A percentile compares a stretch with the other conserved stretches of the same genome.
These are phyloP conservation scores for Leucosticte australis DNA, from an alignment of 2,113 vertebrate species.

Conservation along the genomic window DNA sequence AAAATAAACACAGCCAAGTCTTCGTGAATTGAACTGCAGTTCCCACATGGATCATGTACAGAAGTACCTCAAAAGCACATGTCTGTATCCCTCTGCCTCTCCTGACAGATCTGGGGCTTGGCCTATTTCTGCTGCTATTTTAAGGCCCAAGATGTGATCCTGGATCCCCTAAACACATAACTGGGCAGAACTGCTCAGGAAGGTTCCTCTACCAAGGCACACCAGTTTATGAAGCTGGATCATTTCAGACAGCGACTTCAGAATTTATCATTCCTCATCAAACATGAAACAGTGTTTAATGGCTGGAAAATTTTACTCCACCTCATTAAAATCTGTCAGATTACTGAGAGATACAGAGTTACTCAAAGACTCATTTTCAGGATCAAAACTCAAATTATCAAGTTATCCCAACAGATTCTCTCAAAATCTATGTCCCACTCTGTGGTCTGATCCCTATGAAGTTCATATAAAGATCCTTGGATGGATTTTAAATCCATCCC, in stretches of 20 bases:
- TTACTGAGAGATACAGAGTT: background rate
- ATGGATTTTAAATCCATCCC: background rate
- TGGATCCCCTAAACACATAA: background rate
- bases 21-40: background rate
- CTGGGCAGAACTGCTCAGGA: accelerated
- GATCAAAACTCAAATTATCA: background rate
- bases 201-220: background rate
- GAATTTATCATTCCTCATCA: background rate
- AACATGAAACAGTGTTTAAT: background rate
- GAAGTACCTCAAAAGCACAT: background rate
- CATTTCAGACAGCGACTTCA: background rate
- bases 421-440: background rate
- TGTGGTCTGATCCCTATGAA: background rate
- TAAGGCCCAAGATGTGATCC: background rate
- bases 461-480: background rate
- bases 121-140: background rate
- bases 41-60: accelerated
- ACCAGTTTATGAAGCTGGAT: background rate
- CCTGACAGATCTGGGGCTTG: background rate
- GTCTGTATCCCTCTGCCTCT: background rate
- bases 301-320: background rate
- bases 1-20: background rate
- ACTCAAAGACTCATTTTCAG: background rate
- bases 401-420: background rate
- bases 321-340: background rate